Conservation (phyloP, 1,140 invertebrate genomes). For the Meloidogyne floridensis region DNA sequence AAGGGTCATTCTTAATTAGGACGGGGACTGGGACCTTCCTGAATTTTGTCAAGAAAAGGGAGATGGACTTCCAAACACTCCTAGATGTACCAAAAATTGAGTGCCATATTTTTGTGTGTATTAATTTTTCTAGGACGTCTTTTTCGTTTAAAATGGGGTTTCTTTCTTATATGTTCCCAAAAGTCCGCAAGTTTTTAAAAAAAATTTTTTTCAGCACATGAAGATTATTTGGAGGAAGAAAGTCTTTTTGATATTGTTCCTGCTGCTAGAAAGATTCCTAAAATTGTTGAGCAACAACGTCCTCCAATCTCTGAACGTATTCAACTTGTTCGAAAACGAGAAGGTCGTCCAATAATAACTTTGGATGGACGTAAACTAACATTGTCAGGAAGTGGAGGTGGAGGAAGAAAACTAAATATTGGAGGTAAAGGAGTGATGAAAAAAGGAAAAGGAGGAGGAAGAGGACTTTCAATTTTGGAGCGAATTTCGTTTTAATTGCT, state of each 20-base stretch:
- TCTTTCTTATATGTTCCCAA: too few species aligned
- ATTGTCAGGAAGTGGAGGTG: not conserved
- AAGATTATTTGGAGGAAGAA: not conserved
- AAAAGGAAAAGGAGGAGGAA: not conserved
- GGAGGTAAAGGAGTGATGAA: not conserved
- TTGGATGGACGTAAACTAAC: not conserved
- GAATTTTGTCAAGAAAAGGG: too few species aligned
- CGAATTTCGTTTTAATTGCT: not conserved
- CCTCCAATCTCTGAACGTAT: slow-evolving; percentile 17
- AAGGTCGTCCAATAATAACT: slow-evolving; percentile 15
- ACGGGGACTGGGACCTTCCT: too few species aligned
- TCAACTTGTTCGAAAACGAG: slow-evolving; percentile 4
- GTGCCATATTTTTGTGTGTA: too few species aligned
- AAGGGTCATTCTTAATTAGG: too few species aligned
- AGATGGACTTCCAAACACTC: too few species aligned
- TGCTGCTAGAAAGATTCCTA: not conserved
- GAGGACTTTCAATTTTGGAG: not conserved
- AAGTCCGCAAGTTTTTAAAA: too few species aligned
- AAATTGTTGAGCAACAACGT: not conserved
- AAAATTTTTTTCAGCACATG: too few species aligned
- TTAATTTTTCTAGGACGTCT: too few species aligned
- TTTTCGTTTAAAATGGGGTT: too few species aligned
- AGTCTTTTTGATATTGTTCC: not conserved
- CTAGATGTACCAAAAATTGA: too few species aligned
- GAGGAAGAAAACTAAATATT: not conserved